Base-by-base conservation (phyloP, 2,888 invertebrate species). In the Eupithecia dodoneata region DNA sequence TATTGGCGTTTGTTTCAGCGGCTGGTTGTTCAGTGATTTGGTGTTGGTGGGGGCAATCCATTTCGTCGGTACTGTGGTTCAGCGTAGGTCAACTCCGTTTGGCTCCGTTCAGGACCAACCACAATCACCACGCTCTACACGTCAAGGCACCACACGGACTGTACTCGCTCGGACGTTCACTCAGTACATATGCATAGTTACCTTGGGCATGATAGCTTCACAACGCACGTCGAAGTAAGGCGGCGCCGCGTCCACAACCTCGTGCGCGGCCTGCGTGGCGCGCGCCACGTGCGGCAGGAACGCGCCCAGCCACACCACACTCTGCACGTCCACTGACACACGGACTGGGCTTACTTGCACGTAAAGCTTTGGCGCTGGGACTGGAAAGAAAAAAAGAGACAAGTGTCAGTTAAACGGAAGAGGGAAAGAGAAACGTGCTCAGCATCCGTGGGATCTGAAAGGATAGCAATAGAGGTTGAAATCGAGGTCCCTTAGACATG, bases 181-280 rank as follows among this genome's bases (percentile, higher is more conserved):
- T 59, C 0, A 18, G 55, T 59, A n/a, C n/a, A 55, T 6, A 44
- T 44, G 44, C 44, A 7, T 1, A 42, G 6, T 91, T 91, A 98
- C 98, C 95, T 98, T 97, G 44, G 99, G 99, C 97, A 99, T 97
- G 85, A 99, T 97, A 70, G 98, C 97, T 95, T 99, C 99, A 78
- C 99, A 95, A 89, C 98, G 97, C 69, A 99, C 97, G 90, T 99
- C 99, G 88, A 98, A 96, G 86, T 98, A 98, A 0, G 76, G 85
- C 67, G 84, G 80, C n/a, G 92, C 89, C 71, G 92, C 88, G 72
- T 91, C 92, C 0, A 79, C 80, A 13, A 73, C 75, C 4, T 85
- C 86, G 3, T 79, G 74, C 0, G 76, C 78, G 5, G 80, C 81
- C 2, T 91, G 93, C 52, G 96, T 96, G 72, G 98, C 95, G 52